Evolutionary conservation across 2,888 invertebrate genomes (phyloP).

Genomic region (Eutolmus rufibarbis): DNA sequence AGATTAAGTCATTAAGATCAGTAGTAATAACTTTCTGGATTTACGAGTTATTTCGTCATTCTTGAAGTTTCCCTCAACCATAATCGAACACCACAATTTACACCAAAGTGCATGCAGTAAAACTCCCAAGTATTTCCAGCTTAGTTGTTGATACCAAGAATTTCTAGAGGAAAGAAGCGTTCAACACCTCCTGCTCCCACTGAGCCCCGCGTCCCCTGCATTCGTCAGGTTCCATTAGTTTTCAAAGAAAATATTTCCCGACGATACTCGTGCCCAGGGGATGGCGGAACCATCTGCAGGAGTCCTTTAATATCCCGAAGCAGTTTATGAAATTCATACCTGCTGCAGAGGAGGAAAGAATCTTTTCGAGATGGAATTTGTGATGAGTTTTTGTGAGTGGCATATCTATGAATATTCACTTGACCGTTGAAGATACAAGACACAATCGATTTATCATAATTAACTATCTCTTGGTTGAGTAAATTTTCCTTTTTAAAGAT

Average conservation of each 20-base stretch:
- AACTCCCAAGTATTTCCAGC: not conserved
- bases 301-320: not conserved
- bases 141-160: not conserved
- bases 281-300: not conserved
- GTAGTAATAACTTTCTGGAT: not conserved
- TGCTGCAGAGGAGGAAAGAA: not conserved
- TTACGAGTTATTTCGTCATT: not conserved
- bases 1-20: not conserved
- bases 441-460: not conserved
- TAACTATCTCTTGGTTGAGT: not conserved
- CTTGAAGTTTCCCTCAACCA: not conserved
- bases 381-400: not conserved
- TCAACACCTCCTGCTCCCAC: not conserved
- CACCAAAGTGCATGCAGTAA: not conserved
- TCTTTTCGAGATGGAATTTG: not conserved
- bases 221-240: not conserved
- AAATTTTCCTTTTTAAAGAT: not conserved
- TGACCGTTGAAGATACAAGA: not conserved
- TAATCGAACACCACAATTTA: not conserved
- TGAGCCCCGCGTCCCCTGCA: not conserved
- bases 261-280: not conserved
- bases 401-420: not conserved
- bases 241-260: not conserved
- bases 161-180: not conserved
- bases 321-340: not conserved